phyloP scores from a whole-genome alignment of 2,113 vertebrate species.

The Laterallus jamaicensis region DNA sequence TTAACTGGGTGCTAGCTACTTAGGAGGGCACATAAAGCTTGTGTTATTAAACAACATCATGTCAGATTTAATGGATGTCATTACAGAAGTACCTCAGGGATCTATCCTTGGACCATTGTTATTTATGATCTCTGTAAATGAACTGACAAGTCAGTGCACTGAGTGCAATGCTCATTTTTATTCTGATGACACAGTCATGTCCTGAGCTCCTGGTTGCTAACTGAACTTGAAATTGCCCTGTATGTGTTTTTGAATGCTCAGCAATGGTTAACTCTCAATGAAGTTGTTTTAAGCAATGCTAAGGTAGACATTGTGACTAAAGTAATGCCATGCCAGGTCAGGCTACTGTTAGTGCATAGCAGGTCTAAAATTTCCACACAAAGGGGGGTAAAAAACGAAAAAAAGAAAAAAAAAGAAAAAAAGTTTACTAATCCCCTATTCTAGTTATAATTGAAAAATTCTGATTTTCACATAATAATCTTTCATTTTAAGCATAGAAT shows the following conservation, averaged over 20 bases:
- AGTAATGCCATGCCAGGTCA: background rate
- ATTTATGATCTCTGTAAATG: constrained; percentile 77
- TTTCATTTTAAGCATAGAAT: background rate
- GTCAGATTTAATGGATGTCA: constrained; percentile 81
- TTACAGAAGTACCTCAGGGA: constrained; percentile 76
- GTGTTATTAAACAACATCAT: constrained; percentile 78
- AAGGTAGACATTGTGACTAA: background rate
- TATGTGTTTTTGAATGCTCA: background rate
- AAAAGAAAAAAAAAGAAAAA: background rate
- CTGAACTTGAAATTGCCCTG: constrained; percentile 14
- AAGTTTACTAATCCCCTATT: background rate
- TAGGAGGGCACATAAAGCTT: constrained; percentile 71
- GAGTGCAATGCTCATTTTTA: constrained; percentile 47
- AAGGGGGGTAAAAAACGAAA: accelerated
- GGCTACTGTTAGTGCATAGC: background rate
- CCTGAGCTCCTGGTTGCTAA: background rate
- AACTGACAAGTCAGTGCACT: constrained; percentile 71
- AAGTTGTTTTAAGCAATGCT: background rate
- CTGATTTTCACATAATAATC: background rate
- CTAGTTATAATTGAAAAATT: background rate
- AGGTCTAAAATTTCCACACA: background rate
- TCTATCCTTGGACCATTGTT: constrained; percentile 71
- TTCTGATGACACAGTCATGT: constrained; percentile 56
- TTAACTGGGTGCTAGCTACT: constrained; percentile 77
- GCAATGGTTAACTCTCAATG: constrained; percentile 31